Percentiles rank a stretch among this genome's conserved stretches.
These are phyloP conservation scores for Meliscaeva auricollis DNA, from an alignment of 2,888 invertebrate species.

Conservation along the genomic window DNA sequence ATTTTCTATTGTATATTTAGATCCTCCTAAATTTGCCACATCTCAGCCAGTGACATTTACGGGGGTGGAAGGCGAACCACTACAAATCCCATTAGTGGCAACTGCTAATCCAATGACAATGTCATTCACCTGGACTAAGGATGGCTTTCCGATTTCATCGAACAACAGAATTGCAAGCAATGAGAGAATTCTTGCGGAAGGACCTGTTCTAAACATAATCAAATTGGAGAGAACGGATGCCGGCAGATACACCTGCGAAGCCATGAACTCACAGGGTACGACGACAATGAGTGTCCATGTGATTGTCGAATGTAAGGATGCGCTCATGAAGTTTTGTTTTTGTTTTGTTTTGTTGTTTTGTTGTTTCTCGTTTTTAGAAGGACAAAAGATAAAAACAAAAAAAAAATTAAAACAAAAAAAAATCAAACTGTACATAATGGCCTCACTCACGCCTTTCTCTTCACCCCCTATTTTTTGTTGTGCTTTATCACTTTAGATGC, in stretches of 20 bases:
- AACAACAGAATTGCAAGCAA: conserved; percentile 76
- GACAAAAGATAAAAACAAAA: conserved; percentile 11
- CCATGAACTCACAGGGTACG: conserved; percentile 81
- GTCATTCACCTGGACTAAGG: conserved; percentile 82
- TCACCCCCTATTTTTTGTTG: conserved; percentile 18
- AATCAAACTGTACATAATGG: conserved; percentile 18
- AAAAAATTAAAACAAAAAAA: too few species aligned
- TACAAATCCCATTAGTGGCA: conserved; percentile 81
- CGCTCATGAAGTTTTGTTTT: conserved; percentile 12
- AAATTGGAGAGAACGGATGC: conserved; percentile 81
- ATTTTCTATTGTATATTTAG: conserved; percentile 68
- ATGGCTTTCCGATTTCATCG: conserved; percentile 82
- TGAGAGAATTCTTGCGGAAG: conserved; percentile 81
- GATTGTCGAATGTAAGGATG: conserved; percentile 81
- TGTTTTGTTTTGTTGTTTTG: conserved; percentile 23
- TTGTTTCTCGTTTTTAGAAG: conserved; percentile 1
- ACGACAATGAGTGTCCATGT: conserved; percentile 81
- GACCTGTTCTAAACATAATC: conserved; percentile 81
- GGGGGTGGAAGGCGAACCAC: conserved; percentile 81
- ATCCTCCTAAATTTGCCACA: conserved; percentile 81
- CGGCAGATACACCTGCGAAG: conserved; percentile 81
- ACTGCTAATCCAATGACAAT: conserved; percentile 82
- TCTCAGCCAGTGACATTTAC: conserved; percentile 80
- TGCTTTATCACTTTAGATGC: conserved; percentile 78
- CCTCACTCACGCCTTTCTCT: conserved; percentile 6